Percentiles rank a stretch among this genome's conserved stretches.
These are phyloP conservation scores for Patiria miniata DNA, from an alignment of 35 echinoderm and acorn worm species.

Conservation along the genomic window DNA sequence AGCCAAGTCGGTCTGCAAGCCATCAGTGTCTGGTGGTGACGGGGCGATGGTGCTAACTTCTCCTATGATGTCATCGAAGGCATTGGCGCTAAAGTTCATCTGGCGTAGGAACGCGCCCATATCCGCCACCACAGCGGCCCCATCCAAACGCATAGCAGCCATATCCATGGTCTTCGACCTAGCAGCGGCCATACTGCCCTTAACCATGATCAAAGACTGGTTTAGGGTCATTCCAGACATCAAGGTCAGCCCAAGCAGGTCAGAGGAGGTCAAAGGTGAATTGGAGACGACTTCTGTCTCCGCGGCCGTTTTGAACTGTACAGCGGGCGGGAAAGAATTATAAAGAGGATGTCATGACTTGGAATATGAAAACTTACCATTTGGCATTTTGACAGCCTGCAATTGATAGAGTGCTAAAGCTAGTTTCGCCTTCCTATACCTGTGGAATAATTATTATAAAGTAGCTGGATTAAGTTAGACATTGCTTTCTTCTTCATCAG, in stretches of 20 bases:
- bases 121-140: slow-evolving; percentile 44
- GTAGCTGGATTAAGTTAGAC: too few species aligned
- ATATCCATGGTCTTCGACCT: slow-evolving; percentile 67
- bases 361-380: neutral
- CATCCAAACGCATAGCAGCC: slow-evolving; percentile 45
- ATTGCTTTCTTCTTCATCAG: too few species aligned
- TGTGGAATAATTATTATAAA: too few species aligned
- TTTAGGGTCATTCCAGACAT: slow-evolving; percentile 73
- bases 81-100: slow-evolving; percentile 38
- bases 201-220: slow-evolving; percentile 47
- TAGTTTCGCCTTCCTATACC: too few species aligned
- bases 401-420: neutral
- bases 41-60: neutral
- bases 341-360: neutral
- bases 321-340: neutral
- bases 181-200: slow-evolving; percentile 49
- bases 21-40: neutral
- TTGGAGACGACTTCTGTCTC: slow-evolving; percentile 42
- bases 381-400: neutral
- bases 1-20: neutral
- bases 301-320: slow-evolving; percentile 79
- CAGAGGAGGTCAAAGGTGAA: slow-evolving; percentile 41
- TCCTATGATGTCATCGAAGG: neutral
- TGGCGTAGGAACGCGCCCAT: slow-evolving; percentile 46
- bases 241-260: slow-evolving; percentile 68